Evolutionary conservation across 2,797 vertebrate species (phyloP).

Genomic region (Microctenopoma stevenorrisi): DNA sequence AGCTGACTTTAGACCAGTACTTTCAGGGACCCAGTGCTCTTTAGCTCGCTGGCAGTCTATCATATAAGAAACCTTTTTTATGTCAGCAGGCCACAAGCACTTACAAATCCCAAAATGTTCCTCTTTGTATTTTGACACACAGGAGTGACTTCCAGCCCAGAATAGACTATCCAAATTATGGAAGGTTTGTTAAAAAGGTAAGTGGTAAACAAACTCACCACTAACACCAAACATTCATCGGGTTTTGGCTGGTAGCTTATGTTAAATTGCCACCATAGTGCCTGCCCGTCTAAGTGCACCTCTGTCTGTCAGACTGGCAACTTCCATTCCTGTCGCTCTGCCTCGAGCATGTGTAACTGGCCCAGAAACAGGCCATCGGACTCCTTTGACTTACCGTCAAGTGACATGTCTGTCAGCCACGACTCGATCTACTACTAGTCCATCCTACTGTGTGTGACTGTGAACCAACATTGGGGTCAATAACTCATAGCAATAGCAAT

Average conservation of each 20-base stretch:
- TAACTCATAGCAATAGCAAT: conserved; percentile 8
- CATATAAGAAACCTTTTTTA: conserved; percentile 67
- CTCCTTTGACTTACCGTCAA: conserved; percentile 63
- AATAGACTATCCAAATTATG: conserved; percentile 36
- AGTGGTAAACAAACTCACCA: conserved; percentile 42
- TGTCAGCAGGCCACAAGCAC: conserved; percentile 44
- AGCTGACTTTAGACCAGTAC: conserved; percentile 56
- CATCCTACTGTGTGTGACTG: conserved; percentile 84
- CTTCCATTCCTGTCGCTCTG: conserved; percentile 79
- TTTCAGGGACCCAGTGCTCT: conserved; percentile 77
- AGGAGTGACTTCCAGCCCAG: conserved; percentile 28
- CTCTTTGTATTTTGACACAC: conserved; percentile 41
- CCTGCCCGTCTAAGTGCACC: conserved; percentile 64
- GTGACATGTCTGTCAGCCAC: conserved; percentile 83
- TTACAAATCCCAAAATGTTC: conserved; percentile 42
- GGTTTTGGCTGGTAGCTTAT: conserved; percentile 37
- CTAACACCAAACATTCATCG: conserved; percentile 32
- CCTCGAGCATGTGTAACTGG: conserved; percentile 58
- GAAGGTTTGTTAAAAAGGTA: conserved; percentile 37
- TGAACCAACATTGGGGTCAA: conserved; percentile 83
- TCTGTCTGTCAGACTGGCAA: conserved; percentile 76
- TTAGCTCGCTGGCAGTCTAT: conserved; percentile 78
- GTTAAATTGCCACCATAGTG: conserved; percentile 45
- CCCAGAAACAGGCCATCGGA: conserved; percentile 48
- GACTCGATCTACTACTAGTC: conserved; percentile 83